These are phyloP conservation scores for Maconellicoccus hirsutus DNA, from an alignment of 1,140 invertebrate genomes.

Conservation along the genomic window DNA sequence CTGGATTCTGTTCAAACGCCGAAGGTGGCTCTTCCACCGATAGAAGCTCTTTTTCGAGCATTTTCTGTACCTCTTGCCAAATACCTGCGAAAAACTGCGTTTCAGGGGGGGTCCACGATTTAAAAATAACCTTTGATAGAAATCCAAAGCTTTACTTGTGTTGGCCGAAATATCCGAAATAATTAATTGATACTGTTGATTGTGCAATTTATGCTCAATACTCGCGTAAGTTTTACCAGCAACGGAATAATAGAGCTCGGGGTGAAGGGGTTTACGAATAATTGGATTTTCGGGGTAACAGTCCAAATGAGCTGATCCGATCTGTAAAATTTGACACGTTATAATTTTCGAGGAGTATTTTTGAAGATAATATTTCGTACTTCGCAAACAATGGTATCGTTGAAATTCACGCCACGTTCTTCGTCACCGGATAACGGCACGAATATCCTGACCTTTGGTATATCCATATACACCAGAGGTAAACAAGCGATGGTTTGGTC, in stretches of 20 bases:
- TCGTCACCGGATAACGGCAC: slow-evolving; percentile 35
- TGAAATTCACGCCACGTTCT: slow-evolving; percentile 17
- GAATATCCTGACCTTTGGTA: slow-evolving; percentile 46
- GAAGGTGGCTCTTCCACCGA: neutral
- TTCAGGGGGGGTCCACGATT: no score
- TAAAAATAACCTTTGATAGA: no score
- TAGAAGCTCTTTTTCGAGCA: slow-evolving; percentile 15
- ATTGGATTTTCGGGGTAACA: slow-evolving; percentile 77
- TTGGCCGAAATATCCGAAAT: slow-evolving; percentile 50
- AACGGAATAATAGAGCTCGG: slow-evolving; percentile 56
- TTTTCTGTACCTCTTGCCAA: neutral
- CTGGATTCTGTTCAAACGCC: slow-evolving; percentile 52
- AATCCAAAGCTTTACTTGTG: slow-evolving; percentile 37
- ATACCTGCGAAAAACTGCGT: neutral
- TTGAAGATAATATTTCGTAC: no score
- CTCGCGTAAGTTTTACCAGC: slow-evolving; percentile 48
- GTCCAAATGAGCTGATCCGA: slow-evolving; percentile 45
- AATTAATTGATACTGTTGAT: slow-evolving; percentile 71
- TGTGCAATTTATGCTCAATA: slow-evolving; percentile 64
- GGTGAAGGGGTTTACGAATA: slow-evolving; percentile 49
- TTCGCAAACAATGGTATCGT: slow-evolving; percentile 17
- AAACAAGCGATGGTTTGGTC: slow-evolving; percentile 33
- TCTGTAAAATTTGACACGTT: slow-evolving; percentile 31
- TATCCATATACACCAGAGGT: slow-evolving; percentile 48
- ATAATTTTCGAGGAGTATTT: neutral